Percentiles rank a stretch among this genome's conserved stretches.
phyloP scores from a whole-genome alignment of 2,888 invertebrate genomes.

The Ectemnius cavifrons region DNA sequence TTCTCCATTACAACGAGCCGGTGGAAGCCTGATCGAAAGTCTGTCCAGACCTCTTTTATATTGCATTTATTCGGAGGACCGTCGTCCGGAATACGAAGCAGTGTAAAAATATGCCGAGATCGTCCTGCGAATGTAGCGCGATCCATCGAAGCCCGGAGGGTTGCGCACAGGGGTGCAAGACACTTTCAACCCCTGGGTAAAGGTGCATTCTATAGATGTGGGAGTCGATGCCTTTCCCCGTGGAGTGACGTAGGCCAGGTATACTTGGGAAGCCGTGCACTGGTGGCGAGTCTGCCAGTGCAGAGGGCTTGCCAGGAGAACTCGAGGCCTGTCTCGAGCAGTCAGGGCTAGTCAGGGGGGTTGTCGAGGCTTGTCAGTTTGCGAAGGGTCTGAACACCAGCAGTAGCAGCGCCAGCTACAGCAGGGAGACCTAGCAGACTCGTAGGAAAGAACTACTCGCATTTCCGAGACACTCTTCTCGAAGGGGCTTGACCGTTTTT shows the following conservation, averaged over 20 bases:
- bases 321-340: neutral
- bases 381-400: no score
- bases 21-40: slow-evolving; percentile 19
- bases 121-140: neutral
- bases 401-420: slow-evolving; percentile 22
- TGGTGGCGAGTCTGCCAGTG: neutral
- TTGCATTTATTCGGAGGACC: slow-evolving; percentile 40
- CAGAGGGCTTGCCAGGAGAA: slow-evolving; percentile 18
- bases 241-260: slow-evolving; percentile 49
- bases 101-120: neutral
- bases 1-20: slow-evolving; percentile 5
- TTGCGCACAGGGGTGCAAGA: slow-evolving; percentile 29
- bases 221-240: slow-evolving; percentile 25
- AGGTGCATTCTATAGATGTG: slow-evolving; percentile 14
- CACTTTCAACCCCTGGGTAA: slow-evolving; percentile 29
- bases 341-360: slow-evolving; percentile 2
- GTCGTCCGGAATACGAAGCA: slow-evolving; percentile 14
- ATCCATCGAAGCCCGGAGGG: neutral
- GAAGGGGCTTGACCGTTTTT: slow-evolving; percentile 67
- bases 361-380: slow-evolving; percentile 21
- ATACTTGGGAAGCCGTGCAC: slow-evolving; percentile 45
- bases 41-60: slow-evolving; percentile 29
- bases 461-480: slow-evolving; percentile 52
- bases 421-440: slow-evolving; percentile 31
- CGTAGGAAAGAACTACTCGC: slow-evolving; percentile 58